These are phyloP conservation scores for Jacana jacana DNA, from an alignment of 2,113 vertebrate genomes.

Conservation along the genomic window DNA sequence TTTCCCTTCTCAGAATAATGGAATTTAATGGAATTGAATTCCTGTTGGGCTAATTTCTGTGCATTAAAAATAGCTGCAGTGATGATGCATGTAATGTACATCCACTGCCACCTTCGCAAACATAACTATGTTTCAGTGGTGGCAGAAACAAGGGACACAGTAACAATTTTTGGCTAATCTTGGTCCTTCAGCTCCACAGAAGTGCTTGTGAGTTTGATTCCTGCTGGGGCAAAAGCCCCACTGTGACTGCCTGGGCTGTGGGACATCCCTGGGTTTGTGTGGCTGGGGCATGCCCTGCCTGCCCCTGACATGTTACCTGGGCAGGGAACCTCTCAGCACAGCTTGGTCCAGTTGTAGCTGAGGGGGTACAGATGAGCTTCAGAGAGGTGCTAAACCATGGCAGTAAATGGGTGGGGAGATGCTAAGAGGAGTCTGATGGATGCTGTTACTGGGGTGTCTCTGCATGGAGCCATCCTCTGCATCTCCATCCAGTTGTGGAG, in stretches of 20 bases:
- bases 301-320: fast-evolving
- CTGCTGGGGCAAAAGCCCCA: background rate
- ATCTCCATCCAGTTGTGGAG: fast-evolving
- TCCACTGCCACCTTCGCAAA: background rate
- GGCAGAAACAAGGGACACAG: background rate
- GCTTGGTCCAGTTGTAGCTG: fast-evolving
- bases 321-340: fast-evolving
- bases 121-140: background rate
- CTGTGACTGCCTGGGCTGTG: fast-evolving
- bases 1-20: background rate
- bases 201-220: background rate
- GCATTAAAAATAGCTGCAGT: slow-evolving; percentile 2
- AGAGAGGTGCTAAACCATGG: background rate
- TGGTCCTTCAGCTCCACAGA: background rate
- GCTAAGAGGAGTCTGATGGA: background rate
- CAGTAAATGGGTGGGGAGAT: background rate
- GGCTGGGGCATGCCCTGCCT: background rate
- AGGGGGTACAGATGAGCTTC: fast-evolving
- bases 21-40: background rate
- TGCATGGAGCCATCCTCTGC: fast-evolving
- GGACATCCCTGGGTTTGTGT: fast-evolving
- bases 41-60: slow-evolving; percentile 16
- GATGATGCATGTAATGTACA: background rate
- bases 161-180: background rate
- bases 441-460: fast-evolving